These are phyloP conservation scores for Brachyalestes nurse DNA, from an alignment of 2,797 vertebrate genomes.

Conservation along the genomic window DNA sequence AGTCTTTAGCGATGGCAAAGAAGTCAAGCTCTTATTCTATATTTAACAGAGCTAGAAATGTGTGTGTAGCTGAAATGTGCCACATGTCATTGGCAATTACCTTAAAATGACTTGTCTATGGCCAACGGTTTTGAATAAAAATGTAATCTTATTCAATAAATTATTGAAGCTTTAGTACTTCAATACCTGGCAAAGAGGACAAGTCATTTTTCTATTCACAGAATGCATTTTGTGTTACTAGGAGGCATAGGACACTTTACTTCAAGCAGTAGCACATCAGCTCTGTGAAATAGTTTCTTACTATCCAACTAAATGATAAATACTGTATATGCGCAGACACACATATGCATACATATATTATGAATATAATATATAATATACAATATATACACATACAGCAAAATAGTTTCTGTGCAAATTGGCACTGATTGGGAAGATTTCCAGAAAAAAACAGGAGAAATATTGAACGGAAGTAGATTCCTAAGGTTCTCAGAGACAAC, in stretches of 20 bases:
- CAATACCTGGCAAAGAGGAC: not conserved
- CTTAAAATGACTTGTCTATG: not conserved
- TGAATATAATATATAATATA: no score
- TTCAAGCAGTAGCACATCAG: not conserved
- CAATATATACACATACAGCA: no score
- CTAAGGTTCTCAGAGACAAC: no score
- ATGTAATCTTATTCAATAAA: no score
- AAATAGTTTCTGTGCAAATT: no score
- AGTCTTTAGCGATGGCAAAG: not conserved
- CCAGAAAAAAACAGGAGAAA: no score
- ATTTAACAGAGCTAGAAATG: not conserved
- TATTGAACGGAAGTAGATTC: no score
- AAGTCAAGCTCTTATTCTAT: not conserved
- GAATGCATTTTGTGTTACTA: not conserved
- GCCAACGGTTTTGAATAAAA: not conserved
- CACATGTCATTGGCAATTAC: no score
- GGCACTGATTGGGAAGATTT: no score
- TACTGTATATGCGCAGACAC: no score
- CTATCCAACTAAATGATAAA: not conserved
- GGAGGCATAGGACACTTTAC: not conserved
- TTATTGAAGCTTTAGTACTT: not conserved
- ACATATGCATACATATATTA: no score
- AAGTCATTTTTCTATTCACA: not conserved
- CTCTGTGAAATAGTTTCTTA: not conserved
- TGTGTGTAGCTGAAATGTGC: not conserved